These are phyloP conservation scores for Andrena chrysosceles DNA, from an alignment of 2,888 invertebrate genomes.

Conservation along the genomic window DNA sequence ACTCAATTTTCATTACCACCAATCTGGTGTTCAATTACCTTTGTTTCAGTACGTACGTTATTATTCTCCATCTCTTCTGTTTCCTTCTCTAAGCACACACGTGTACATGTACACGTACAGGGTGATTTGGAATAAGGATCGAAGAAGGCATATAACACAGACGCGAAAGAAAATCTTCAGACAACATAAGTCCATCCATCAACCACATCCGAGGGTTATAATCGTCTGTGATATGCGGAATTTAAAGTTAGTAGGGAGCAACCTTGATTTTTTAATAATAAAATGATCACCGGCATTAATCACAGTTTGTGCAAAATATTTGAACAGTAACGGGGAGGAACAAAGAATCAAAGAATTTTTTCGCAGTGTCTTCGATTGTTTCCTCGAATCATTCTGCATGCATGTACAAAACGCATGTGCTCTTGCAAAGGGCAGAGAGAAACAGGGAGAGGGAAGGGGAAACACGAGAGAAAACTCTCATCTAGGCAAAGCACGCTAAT, in stretches of 20 bases:
- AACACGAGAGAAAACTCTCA: slow-evolving; percentile 47
- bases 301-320: no score
- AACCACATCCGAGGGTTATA: no score
- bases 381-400: background rate
- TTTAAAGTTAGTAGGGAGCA: no score
- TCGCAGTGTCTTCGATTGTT: background rate
- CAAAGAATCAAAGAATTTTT: no score
- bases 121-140: background rate
- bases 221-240: no score
- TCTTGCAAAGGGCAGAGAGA: slow-evolving; percentile 5
- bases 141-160: background rate
- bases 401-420: background rate
- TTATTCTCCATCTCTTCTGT: background rate
- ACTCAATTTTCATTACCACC: slow-evolving; percentile 17
- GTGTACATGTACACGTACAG: background rate
- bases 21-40: slow-evolving; percentile 8
- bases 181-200: no score
- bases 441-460: slow-evolving; percentile 38
- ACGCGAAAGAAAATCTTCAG: background rate
- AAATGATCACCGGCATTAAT: no score
- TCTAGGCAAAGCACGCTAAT: slow-evolving; percentile 51
- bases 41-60: slow-evolving; percentile 4
- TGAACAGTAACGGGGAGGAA: no score
- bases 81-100: background rate
- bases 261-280: no score